A percentile compares a stretch with the other conserved stretches of the same genome.
These are phyloP conservation scores for Sycophila sp. DNA, from an alignment of 1,140 invertebrate genomes.

Conservation along the genomic window DNA sequence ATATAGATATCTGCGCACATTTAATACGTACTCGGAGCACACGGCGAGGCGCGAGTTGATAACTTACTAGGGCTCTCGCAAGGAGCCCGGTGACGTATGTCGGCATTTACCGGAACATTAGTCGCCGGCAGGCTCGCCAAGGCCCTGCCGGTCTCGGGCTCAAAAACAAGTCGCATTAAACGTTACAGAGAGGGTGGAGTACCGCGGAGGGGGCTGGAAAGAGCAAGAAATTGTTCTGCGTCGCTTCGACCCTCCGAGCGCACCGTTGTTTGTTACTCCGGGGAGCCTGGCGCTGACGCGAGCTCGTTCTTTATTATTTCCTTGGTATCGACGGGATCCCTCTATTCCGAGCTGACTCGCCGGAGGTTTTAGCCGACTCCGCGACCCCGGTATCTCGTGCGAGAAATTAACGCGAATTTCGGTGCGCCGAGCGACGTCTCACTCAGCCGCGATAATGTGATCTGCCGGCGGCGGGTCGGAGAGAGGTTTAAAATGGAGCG, in stretches of 20 bases:
- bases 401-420: too few species aligned
- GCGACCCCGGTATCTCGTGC: too few species aligned
- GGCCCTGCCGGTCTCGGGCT: background rate
- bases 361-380: too few species aligned
- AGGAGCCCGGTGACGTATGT: conserved; percentile 37
- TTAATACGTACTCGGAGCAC: background rate
- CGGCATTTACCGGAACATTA: conserved; percentile 46
- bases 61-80: conserved; percentile 40
- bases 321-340: background rate
- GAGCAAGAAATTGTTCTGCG: background rate
- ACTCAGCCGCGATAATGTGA: too few species aligned
- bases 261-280: background rate
- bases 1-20: background rate
- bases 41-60: conserved; percentile 37
- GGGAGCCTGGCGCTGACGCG: background rate
- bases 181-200: background rate
- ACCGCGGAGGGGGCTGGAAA: too few species aligned
- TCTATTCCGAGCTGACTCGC: too few species aligned
- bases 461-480: too few species aligned
- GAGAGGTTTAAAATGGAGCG: too few species aligned
- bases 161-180: conserved; percentile 43
- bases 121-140: conserved; percentile 2
- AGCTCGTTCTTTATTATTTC: background rate
- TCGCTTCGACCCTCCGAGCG: background rate
- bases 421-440: too few species aligned